These are phyloP conservation scores for Drosophila recens DNA, from an alignment of 2,888 invertebrate genomes.

Conservation along the genomic window DNA sequence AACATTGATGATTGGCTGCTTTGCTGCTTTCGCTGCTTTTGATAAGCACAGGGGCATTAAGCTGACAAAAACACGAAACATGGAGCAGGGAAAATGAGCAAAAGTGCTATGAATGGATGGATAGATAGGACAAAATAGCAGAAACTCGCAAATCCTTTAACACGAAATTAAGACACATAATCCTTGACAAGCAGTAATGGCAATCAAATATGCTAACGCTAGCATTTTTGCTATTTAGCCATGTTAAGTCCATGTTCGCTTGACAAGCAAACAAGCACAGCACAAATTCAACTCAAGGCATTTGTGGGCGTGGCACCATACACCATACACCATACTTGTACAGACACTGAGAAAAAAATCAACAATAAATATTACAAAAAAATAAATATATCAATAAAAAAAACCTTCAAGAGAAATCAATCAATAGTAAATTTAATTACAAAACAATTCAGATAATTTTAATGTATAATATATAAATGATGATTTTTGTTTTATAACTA, in stretches of 20 bases:
- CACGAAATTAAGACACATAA: constrained; percentile 79
- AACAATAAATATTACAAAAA: too few species aligned
- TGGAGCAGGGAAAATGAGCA: constrained; percentile 43
- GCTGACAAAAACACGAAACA: constrained; percentile 69
- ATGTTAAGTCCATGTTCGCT: constrained; percentile 58
- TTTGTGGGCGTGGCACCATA: constrained; percentile 34
- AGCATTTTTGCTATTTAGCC: constrained; percentile 61
- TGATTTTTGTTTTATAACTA: not conserved
- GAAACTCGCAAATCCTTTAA: constrained; percentile 77
- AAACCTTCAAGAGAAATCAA: too few species aligned
- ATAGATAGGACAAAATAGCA: constrained; percentile 20
- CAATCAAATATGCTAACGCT: constrained; percentile 81
- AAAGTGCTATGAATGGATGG: constrained; percentile 34
- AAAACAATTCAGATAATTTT: too few species aligned
- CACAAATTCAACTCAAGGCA: not conserved
- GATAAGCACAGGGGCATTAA: constrained; percentile 75
- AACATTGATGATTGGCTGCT: constrained; percentile 76
- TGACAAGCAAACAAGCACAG: constrained; percentile 54
- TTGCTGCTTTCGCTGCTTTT: constrained; percentile 31
- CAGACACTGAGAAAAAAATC: constrained; percentile 15
- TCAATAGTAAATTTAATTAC: too few species aligned
- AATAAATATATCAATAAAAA: too few species aligned
- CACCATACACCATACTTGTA: constrained; percentile 25
- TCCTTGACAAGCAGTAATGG: constrained; percentile 80
- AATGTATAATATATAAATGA: too few species aligned